phyloP scores from a whole-genome alignment of 37 sponge, comb jelly and placozoan species.

The Hormiphora californensis region DNA sequence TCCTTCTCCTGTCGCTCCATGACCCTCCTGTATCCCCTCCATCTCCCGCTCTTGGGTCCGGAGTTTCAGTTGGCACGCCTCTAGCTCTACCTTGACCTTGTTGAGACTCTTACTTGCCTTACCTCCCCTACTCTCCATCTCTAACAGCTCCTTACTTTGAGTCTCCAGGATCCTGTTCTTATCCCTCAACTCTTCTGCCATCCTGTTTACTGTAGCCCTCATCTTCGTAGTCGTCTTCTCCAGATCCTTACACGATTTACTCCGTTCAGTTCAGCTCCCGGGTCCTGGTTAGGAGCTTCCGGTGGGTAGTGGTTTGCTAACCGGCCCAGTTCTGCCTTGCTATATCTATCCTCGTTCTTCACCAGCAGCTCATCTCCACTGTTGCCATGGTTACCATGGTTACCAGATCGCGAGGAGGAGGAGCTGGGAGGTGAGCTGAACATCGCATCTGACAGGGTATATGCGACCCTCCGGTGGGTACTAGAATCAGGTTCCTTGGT shows the following conservation, averaged over 20 bases:
- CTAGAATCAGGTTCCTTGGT: too few relatives aligned
- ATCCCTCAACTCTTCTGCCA: background rate
- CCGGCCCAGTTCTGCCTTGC: background rate
- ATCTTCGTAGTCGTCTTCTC: background rate
- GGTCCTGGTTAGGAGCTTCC: too few relatives aligned
- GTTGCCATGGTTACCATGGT: too few relatives aligned
- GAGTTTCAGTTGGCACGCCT: background rate
- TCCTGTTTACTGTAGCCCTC: background rate
- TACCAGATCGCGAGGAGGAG: too few relatives aligned
- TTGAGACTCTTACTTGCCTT: too few relatives aligned
- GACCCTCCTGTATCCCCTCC: background rate
- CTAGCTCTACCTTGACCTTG: constrained; percentile 4
- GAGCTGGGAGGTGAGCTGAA: too few relatives aligned
- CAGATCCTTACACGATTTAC: background rate
- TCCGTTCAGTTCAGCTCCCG: constrained; percentile 23
- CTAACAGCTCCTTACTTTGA: background rate
- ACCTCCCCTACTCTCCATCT: constrained; percentile 19
- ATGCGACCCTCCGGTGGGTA: too few relatives aligned
- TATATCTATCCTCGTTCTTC: constrained; percentile 19
- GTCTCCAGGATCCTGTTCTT: constrained; percentile 42
- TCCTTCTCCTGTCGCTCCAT: background rate
- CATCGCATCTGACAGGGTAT: too few relatives aligned
- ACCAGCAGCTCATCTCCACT: too few relatives aligned
- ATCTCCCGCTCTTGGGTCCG: background rate
- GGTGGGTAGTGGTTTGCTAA: background rate